Evolutionary conservation across 92 coral and sea anemone genomes (phyloP), one percentile per base, ranked within the genome.

Genomic region (Epizoanthus ramosus): DNA sequence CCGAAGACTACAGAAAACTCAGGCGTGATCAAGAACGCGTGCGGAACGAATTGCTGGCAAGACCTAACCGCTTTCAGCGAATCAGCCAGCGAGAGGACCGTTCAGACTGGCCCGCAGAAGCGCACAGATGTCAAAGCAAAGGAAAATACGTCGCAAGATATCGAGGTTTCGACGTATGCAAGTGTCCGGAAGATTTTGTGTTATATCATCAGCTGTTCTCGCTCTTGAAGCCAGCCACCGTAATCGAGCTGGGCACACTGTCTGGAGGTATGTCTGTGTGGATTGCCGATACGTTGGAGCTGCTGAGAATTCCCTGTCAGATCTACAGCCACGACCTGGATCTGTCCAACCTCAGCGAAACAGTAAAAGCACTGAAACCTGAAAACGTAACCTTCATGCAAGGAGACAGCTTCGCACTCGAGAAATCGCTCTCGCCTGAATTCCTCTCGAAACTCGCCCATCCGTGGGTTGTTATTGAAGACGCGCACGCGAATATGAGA

Each of bases 181-280:
- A 85, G 41, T 64, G 74, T 19, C 76, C 88, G n/a, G 85, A 58
- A 59, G 88, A 85, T 77, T 85, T 85, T 39, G 88, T 85, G 17
- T 24, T 85, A 67, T 85, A 85, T 35, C 85, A 79, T 7, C 68
- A 85, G 65, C 63, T 85, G 54, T 68, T 85, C 35, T 68, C 59
- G 14, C 53, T 85, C 4, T 63, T 71, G 7, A 79, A 68, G 39
- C 89, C 89, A 22, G n/a, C 63, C 50, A 73, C 85, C 0, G 67
- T 77, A 15, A 85, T 85, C 37, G 88, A 85, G 85, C 81, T 85
- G 35, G 88, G 88, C 7, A 85, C 88, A 8, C 63, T 85, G 64
- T 79, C 89, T 16, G 89, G 89, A 6, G 89, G 88, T 8, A 85
- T 65, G 84, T 67, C 88, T 16, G 23, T 84, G 57, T 76, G 85